Percentiles rank a stretch among this genome's conserved stretches.
Evolutionary conservation across 1,140 invertebrate genomes (phyloP).

Genomic region (Sycobia sp.): DNA sequence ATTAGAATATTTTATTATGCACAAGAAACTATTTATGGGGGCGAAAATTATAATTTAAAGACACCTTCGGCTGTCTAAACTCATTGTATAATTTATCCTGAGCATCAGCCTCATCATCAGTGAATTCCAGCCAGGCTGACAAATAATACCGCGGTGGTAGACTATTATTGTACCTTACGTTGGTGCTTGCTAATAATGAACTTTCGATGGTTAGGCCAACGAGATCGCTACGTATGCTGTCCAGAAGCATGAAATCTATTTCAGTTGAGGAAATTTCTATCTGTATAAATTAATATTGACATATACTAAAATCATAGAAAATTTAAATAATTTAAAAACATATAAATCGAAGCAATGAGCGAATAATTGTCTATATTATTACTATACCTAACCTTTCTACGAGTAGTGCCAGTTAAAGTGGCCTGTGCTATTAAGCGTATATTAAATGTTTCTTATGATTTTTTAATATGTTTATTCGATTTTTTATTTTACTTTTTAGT

Average conservation of each 20-base stretch:
- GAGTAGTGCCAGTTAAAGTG: no score
- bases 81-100: constrained; percentile 10
- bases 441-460: no score
- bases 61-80: constrained; percentile 10
- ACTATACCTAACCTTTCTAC: no score
- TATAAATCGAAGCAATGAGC: no score
- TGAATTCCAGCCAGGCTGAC: constrained; percentile 61
- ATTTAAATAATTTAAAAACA: neutral
- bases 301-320: no score
- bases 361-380: no score
- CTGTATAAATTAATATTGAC: no score
- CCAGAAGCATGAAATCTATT: constrained; percentile 28
- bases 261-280: constrained; percentile 20
- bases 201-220: constrained; percentile 60
- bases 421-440: no score
- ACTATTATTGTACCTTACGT: constrained; percentile 49
- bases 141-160: constrained; percentile 58
- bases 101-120: neutral
- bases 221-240: constrained; percentile 24
- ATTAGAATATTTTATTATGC: neutral
- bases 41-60: neutral
- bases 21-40: neutral
- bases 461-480: no score
- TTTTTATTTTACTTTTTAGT: no score
- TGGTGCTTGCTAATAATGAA: constrained; percentile 57